Evolutionary conservation across 2,797 vertebrate species (phyloP).

Genomic region (Yasuhikotakia modesta): DNA sequence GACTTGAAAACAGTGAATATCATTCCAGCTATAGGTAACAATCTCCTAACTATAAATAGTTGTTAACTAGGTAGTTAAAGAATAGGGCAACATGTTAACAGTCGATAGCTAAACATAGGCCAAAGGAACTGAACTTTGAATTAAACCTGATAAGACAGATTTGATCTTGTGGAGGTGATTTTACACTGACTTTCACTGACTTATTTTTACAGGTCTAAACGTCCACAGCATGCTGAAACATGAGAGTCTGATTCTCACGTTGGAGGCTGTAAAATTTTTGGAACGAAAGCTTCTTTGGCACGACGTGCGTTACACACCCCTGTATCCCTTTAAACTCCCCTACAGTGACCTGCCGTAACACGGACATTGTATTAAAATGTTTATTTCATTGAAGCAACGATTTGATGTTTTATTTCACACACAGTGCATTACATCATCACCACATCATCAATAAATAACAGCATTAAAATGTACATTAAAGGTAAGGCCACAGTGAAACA

Average conservation of each 20-base stretch:
- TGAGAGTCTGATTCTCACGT: slow-evolving; percentile 81
- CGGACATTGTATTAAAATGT: slow-evolving; percentile 43
- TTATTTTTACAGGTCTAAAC: slow-evolving; percentile 79
- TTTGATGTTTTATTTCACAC: slow-evolving; percentile 38
- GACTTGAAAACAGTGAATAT: slow-evolving; percentile 81
- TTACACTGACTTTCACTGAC: no score
- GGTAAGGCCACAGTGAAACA: background rate
- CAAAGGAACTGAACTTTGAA: background rate
- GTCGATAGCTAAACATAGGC: no score
- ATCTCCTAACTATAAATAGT: no score
- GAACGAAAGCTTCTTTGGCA: slow-evolving; percentile 90
- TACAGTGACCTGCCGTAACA: slow-evolving; percentile 79
- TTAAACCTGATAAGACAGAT: background rate
- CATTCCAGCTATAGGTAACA: slow-evolving; percentile 86
- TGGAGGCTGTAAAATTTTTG: slow-evolving; percentile 80
- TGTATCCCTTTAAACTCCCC: slow-evolving; percentile 83
- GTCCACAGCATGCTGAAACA: slow-evolving; percentile 90
- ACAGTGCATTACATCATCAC: no score
- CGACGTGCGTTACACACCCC: slow-evolving; percentile 72
- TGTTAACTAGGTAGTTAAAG: no score
- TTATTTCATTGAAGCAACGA: slow-evolving; percentile 55
- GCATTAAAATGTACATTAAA: slow-evolving; percentile 26
- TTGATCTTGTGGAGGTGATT: background rate
- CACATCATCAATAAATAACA: slow-evolving; percentile 28
- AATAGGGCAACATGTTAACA: no score